Base-by-base conservation (phyloP, 2,888 invertebrate genomes). In the Netelia melanura region DNA sequence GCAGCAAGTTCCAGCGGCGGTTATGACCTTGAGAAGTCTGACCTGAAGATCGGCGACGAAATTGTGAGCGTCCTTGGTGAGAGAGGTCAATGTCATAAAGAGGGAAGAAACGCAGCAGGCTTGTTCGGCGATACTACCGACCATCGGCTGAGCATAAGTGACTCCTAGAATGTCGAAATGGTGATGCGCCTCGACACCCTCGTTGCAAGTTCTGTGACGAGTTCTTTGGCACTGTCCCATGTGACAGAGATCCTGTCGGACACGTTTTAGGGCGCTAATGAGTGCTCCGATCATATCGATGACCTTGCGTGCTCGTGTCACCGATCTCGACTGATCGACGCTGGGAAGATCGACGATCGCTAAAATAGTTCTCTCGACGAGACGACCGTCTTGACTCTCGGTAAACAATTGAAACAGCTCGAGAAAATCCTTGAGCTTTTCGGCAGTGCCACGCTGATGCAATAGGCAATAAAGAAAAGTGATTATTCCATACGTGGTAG, bases 1-100 rank as follows among this genome's bases (percentile, higher is more conserved):
- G 90, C 96, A 96, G 89, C 96, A 96, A 0, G 95, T 95, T 0
- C 96, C 96, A 76, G 95, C 95, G 65, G 93, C 93, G 9, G 95
- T 94, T 94, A 95, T 95, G 1, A 95, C 95, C 85, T 95, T 94
- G 0, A 96, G 90, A n/a, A 95, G 89, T 81, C 95, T 94, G 21
- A 94, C 92, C 56, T 95, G 92, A 1, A 96, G 89, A 14, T 94
- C 91, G 11, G 91, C 89, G 0, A 92, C 91, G 0, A 94, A 94
- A 0, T 94, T 89, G 30, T 92, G 93, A 2, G 95, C 94, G 77
- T 95, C 95, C 1, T 94, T 93, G 0, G 95, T 91, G 2, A 95
- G 90, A 0, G 94, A 92, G 0, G 95, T 93, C 1, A 96, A 91
- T 0, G 95, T 94, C 83, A 95, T 95, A 89, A 95, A 96, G 0